A percentile compares a stretch with the other conserved stretches of the same genome.
phyloP scores from a whole-genome alignment of 2,113 vertebrate species.

The Butorides virescens region DNA sequence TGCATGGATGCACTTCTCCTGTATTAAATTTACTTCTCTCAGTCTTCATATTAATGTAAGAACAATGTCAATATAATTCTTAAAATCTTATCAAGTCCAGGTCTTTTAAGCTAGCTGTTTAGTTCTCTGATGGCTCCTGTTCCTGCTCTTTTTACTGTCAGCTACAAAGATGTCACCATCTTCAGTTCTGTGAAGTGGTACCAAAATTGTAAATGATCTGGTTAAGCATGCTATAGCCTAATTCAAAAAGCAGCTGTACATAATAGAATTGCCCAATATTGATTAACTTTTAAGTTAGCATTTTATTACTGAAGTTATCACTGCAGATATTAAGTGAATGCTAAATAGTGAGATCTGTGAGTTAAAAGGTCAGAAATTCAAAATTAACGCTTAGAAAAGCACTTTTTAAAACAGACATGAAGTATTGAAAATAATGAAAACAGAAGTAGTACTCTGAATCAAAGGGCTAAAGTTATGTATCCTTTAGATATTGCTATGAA shows the following conservation, averaged over 20 bases:
- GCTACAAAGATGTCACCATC: neutral
- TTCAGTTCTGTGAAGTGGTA: neutral
- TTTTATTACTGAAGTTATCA: neutral
- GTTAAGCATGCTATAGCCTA: neutral
- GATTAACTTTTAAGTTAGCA: neutral
- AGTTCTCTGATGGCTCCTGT: neutral
- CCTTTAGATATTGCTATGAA: neutral
- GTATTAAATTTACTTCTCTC: slow-evolving; percentile 27
- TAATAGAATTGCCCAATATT: neutral
- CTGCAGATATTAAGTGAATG: neutral
- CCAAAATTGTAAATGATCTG: neutral
- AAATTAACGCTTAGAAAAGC: neutral
- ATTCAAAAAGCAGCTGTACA: neutral
- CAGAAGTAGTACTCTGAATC: neutral
- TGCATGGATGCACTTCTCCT: neutral
- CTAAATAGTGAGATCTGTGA: neutral
- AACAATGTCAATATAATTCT: neutral
- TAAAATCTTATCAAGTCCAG: neutral
- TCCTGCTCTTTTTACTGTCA: neutral
- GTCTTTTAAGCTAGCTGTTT: neutral
- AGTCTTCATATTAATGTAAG: neutral
- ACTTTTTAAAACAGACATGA: neutral
- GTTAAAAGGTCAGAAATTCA: neutral
- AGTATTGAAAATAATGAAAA: neutral
- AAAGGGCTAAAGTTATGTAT: neutral